Evolutionary conservation across 2,888 invertebrate species (phyloP).

Genomic region (Andrena fulva): DNA sequence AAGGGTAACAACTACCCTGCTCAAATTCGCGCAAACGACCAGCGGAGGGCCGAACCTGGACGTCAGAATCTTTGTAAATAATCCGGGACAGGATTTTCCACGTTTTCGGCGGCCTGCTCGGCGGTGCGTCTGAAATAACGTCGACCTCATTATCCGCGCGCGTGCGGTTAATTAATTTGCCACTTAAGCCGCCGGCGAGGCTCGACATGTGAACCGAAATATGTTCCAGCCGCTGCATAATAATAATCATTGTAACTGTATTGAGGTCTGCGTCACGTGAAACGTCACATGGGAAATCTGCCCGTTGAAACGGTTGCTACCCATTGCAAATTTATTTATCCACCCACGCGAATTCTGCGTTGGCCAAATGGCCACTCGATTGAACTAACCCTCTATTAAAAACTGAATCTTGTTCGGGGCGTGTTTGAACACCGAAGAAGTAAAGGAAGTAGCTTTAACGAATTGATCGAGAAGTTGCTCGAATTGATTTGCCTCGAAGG

Average conservation of each 20-base stretch:
- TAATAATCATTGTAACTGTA: slow-evolving; percentile 77
- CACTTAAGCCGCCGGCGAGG: slow-evolving; percentile 43
- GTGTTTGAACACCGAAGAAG: too few species aligned
- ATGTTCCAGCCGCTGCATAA: slow-evolving; percentile 53
- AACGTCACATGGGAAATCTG: slow-evolving; percentile 78
- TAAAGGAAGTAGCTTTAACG: neutral
- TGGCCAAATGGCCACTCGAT: slow-evolving; percentile 11
- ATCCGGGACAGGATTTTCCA: slow-evolving; percentile 11
- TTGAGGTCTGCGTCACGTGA: slow-evolving; percentile 74
- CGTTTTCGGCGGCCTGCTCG: slow-evolving; percentile 16
- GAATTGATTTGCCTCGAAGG: neutral
- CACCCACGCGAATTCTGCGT: slow-evolving; percentile 34
- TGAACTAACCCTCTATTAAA: neutral
- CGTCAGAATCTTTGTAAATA: slow-evolving; percentile 20
- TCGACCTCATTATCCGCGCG: slow-evolving; percentile 54
- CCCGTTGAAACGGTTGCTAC: slow-evolving; percentile 44
- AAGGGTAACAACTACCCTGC: too few species aligned
- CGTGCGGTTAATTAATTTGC: slow-evolving; percentile 65
- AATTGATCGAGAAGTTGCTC: neutral
- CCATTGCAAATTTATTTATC: slow-evolving; percentile 74
- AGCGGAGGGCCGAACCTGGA: neutral
- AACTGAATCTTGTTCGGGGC: too few species aligned
- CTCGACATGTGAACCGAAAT: slow-evolving; percentile 52
- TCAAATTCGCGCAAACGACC: neutral
- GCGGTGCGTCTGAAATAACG: slow-evolving; percentile 46